phyloP scores from a whole-genome alignment of 1,140 invertebrate genomes.

The Zaprionus vittiger region DNA sequence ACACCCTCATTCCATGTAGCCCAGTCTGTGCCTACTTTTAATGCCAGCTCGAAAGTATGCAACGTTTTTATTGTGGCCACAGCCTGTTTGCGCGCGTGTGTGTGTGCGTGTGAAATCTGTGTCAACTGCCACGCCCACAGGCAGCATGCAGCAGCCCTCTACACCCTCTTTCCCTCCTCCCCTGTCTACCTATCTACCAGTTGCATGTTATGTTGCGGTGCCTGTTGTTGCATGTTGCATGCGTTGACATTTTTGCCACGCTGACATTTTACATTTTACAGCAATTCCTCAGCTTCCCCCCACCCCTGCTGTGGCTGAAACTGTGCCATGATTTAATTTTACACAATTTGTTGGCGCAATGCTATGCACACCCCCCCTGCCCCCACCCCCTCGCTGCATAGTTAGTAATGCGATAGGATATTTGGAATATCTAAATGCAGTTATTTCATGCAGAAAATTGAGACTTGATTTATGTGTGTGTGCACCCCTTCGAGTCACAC shows the following conservation, averaged over 20 bases:
- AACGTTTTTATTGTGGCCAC: conserved; percentile 74
- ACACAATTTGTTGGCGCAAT: conserved; percentile 45
- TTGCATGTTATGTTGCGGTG: conserved; percentile 72
- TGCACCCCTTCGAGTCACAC: no score
- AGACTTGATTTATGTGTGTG: not conserved
- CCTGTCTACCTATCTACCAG: conserved; percentile 51
- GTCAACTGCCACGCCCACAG: conserved; percentile 59
- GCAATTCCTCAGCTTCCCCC: conserved; percentile 43
- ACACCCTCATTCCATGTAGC: conserved; percentile 14
- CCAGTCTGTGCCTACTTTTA: conserved; percentile 50
- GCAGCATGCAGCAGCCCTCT: not conserved
- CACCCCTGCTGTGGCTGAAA: not conserved
- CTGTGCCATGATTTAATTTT: conserved; percentile 65
- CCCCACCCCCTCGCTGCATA: not conserved
- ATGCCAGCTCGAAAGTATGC: conserved; percentile 71
- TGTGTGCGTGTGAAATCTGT: conserved; percentile 63
- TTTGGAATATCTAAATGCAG: not conserved
- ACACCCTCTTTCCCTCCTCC: not conserved
- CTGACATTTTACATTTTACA: conserved; percentile 62
- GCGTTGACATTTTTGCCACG: conserved; percentile 70
- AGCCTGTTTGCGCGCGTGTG: conserved; percentile 16
- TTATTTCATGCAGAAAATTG: not conserved
- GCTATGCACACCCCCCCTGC: not conserved
- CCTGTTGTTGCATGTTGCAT: conserved; percentile 70
- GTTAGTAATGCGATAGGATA: conserved; percentile 24